Base-by-base conservation (phyloP, 2,797 vertebrate genomes). In the Mastacembelus armatus region DNA sequence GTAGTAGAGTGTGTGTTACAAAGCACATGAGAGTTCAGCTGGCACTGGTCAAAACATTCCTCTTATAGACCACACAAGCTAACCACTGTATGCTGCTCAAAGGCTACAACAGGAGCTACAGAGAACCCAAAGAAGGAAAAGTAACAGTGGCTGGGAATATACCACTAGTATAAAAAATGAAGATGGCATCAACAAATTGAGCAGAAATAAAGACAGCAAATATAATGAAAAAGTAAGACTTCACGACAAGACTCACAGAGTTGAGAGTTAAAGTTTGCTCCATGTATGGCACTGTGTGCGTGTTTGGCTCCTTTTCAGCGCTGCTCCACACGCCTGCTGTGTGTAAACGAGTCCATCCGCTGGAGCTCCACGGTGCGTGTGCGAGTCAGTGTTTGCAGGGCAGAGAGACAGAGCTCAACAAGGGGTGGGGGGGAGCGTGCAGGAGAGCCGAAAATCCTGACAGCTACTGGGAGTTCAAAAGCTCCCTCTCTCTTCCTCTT, bases 251-350 rank as follows among this genome's bases (percentile, higher is more conserved):
- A 94, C 93, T 95, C 93, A 95, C 94, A 61, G 92, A 89, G 87
- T 86, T 91, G 80, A 92, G 87, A 78, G 87, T 89, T 90, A 94
- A 91, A 92, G 85, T 93, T 91, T 92, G 88, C 88, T 95, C 94
- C 94, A 94, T 95, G 87, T 87, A 88, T 87, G 74, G 88, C 40
- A 58, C 74, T 64, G 83, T 55, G 83, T 83, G 79, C 65, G 61
- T 67, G 75, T 68, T 52, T 77, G 78, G 77, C 80, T 89, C 35
- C 67, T 90, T 83, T 78, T 93, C 86, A 93, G 88, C 77, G 71
- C 85, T 89, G 87, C 82, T 88, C 86, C 84, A 85, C 77, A 83
- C 79, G 82, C 86, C 86, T 73, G 81, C 66, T 75, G 84, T 74
- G 89, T 74, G 80, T 84, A 85, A 90, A 89, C 76, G 82, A 62